phyloP scores from a whole-genome alignment of 2,113 vertebrate species.

The Falcunculus frontatus region DNA sequence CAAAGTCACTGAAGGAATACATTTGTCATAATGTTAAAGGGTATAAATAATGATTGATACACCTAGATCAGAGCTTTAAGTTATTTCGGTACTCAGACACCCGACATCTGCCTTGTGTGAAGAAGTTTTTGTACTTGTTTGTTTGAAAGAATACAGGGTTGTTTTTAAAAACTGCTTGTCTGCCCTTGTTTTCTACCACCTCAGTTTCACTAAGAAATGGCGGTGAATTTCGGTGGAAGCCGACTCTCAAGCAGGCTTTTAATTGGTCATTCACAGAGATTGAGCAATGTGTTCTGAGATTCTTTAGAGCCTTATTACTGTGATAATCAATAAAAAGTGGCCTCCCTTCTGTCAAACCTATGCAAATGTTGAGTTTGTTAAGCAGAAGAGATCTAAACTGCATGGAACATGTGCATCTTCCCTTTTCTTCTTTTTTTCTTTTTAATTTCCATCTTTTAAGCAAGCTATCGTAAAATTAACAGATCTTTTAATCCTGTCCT shows the following conservation, averaged over 20 bases:
- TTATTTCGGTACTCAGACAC: not conserved
- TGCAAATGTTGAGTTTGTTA: conserved; percentile 7
- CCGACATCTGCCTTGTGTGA: not conserved
- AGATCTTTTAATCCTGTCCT: conserved; percentile 70
- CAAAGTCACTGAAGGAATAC: not conserved
- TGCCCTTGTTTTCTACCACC: not conserved
- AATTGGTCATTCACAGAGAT: not conserved
- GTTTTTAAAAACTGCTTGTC: not conserved
- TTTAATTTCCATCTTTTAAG: conserved; percentile 25
- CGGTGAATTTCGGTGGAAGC: not conserved
- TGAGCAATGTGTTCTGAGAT: not conserved
- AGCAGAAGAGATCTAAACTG: not conserved
- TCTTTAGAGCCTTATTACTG: not conserved
- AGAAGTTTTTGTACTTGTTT: not conserved
- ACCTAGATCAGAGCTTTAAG: not conserved
- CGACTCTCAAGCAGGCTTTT: not conserved
- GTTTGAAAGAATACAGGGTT: not conserved
- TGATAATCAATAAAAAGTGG: conserved; percentile 17
- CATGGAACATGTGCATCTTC: not conserved
- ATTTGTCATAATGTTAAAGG: not conserved
- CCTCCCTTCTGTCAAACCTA: conserved; percentile 30
- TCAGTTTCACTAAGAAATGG: not conserved
- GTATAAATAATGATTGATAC: not conserved
- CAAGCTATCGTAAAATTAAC: conserved; percentile 68
- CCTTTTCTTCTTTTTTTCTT: not conserved